Evolutionary conservation across 2,888 invertebrate genomes (phyloP), one percentile per base, ranked within the genome.

Genomic region (Phalera bucephala): DNA sequence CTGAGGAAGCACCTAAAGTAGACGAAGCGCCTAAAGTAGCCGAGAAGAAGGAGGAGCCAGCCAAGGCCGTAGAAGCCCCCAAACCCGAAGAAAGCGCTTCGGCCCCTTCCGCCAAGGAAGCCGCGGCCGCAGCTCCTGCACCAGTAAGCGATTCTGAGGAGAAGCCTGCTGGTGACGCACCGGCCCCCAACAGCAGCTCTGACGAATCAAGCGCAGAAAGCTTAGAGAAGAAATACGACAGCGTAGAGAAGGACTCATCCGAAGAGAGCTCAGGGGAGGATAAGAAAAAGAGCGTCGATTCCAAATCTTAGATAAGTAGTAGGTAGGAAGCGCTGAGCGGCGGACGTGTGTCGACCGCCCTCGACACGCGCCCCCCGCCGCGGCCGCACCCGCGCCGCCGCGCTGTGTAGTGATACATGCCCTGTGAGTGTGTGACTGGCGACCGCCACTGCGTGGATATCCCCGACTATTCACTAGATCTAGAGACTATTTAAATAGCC

Each of bases 401-500:
- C 53, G 37, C 33, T 42, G 63, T 27, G 38, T 40, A 38, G 43
- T 62, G 64, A 59, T 59, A 61, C 61, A 52, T 62, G 62, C 52
- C 50, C 38, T 45, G 57, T 52, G 57, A 63, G 63, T 58, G 65
- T 59, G 75, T 64, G 68, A 71, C 53, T 63, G 68, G 57, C 58
- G 60, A 55, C 38, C 52, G 65, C 49, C 50, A 56, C 51, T 53
- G 57, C 64, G 71, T 68, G 72, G 53, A 65, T 64, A 61, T 62
- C 52, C n/a, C 67, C 72, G 73, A 72, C 74, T 78, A 73, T 77
- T 72, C 74, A 76, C 65, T 85, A 83, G 74, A 79, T 69, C 67
- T 87, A 88, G 80, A 85, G 86, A 88, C 85, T 86, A 86, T 84
- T 84, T 83, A 84, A 86, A 79, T 82, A 82, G 78, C 77, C 67